Conservation (phyloP, 2,797 vertebrate genomes). For the Labeo calbasu region DNA sequence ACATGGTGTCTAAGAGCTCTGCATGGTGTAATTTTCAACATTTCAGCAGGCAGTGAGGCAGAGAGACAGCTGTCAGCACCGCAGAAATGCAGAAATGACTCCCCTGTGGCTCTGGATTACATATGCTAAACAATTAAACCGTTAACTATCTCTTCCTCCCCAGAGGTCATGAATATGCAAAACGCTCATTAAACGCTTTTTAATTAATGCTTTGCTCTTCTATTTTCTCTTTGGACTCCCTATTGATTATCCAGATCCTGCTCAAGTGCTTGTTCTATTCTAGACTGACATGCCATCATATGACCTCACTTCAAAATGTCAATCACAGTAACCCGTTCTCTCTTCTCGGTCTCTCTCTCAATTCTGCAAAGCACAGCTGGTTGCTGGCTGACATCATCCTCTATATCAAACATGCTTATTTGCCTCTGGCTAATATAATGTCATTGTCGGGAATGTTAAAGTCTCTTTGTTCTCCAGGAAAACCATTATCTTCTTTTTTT, state of each 20-base stretch:
- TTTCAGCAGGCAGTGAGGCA: constrained; percentile 54
- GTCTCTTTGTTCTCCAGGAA: constrained; percentile 34
- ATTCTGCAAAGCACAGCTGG: constrained; percentile 36
- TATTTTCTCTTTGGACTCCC: constrained; percentile 1
- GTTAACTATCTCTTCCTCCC: constrained; percentile 36
- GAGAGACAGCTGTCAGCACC: constrained; percentile 51
- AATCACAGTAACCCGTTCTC: constrained; percentile 9
- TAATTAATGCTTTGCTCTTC: constrained; percentile 21
- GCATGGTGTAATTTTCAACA: constrained; percentile 40
- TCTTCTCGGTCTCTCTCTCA: background rate
- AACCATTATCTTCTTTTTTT: constrained; percentile 26
- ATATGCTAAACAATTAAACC: constrained; percentile 41
- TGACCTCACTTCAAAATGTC: constrained; percentile 15
- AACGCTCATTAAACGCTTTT: constrained; percentile 14
- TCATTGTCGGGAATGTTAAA: constrained; percentile 22
- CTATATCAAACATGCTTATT: constrained; percentile 14
- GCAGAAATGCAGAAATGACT: constrained; percentile 13
- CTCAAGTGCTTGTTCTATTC: constrained; percentile 29
- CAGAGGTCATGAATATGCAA: constrained; percentile 43
- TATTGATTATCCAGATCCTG: constrained; percentile 23
- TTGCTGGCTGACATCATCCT: constrained; percentile 44
- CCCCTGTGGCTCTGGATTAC: constrained; percentile 46
- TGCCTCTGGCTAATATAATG: constrained; percentile 26
- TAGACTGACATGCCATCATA: constrained; percentile 3
- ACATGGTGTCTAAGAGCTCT: constrained; percentile 45